Percentiles rank a stretch among this genome's conserved stretches.
phyloP scores from a whole-genome alignment of 2,113 vertebrate species.

The Toxotes jaculatrix region DNA sequence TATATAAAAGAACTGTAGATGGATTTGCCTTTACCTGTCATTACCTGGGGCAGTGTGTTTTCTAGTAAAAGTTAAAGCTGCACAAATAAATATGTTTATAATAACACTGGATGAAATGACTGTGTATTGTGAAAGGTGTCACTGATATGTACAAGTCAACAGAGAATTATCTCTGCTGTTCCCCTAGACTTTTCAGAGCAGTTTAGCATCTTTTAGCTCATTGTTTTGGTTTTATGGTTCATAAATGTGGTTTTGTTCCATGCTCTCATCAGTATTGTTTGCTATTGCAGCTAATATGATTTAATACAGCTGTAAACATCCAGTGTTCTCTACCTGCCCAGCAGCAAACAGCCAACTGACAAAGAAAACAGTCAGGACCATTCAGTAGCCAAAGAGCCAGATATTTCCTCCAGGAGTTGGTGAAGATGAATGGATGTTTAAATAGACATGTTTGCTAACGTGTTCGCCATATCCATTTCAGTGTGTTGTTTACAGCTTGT shows the following conservation, averaged over 20 bases:
- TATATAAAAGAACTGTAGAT: neutral
- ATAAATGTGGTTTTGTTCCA: neutral
- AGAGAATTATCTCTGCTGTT: neutral
- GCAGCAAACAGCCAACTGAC: neutral
- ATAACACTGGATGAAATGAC: too few species aligned
- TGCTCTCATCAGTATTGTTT: neutral
- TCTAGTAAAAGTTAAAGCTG: neutral
- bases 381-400: neutral
- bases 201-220: neutral
- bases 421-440: neutral
- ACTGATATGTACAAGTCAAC: too few species aligned
- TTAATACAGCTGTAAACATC: neutral
- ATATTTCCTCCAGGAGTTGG: neutral
- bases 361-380: neutral
- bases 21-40: neutral
- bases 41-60: neutral
- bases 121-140: too few species aligned
- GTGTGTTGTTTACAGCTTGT: neutral
- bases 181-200: neutral
- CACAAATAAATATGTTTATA: neutral
- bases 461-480: neutral
- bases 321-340: neutral
- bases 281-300: neutral
- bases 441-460: too few species aligned
- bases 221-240: neutral